A percentile compares a stretch with the other conserved stretches of the same genome.
phyloP scores from a whole-genome alignment of 2,888 invertebrate species.

The Thecophora atra region DNA sequence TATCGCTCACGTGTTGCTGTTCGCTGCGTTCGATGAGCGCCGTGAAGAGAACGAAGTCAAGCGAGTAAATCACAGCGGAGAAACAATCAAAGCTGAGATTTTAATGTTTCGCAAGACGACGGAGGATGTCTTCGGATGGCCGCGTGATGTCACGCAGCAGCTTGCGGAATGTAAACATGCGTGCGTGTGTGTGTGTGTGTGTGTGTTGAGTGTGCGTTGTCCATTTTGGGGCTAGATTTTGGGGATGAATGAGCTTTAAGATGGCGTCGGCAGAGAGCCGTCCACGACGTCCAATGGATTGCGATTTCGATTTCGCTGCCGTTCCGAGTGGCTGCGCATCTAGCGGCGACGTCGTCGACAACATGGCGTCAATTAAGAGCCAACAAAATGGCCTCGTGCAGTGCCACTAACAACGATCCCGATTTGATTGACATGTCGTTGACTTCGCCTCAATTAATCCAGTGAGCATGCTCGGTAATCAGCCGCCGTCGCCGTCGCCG shows the following conservation, averaged over 20 bases:
- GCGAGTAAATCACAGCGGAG: not conserved
- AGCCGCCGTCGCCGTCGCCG: slow-evolving; percentile 26
- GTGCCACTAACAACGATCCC: slow-evolving; percentile 31
- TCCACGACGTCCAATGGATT: not conserved
- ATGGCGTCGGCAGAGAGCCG: slow-evolving; percentile 22
- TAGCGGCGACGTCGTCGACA: not conserved
- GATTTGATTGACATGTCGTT: slow-evolving; percentile 65
- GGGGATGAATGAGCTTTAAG: slow-evolving; percentile 9
- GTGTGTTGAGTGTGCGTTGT: too few relatives aligned
- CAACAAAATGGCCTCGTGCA: slow-evolving; percentile 24
- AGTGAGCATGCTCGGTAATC: slow-evolving; percentile 51
- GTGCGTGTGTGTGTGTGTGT: too few relatives aligned
- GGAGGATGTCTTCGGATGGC: not conserved
- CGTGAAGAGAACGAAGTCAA: not conserved
- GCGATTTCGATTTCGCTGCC: not conserved
- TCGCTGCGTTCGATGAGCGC: too few relatives aligned
- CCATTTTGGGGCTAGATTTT: not conserved
- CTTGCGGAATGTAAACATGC: not conserved
- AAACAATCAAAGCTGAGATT: slow-evolving; percentile 5
- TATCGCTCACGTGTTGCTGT: slow-evolving; percentile 20
- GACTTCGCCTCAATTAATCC: slow-evolving; percentile 64
- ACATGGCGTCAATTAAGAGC: slow-evolving; percentile 16
- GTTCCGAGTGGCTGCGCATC: slow-evolving; percentile 11
- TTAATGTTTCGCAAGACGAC: slow-evolving; percentile 1
- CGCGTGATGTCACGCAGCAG: not conserved